Evolutionary conservation across 2,888 invertebrate genomes (phyloP).

Genomic region (Serripes groenlandicus): DNA sequence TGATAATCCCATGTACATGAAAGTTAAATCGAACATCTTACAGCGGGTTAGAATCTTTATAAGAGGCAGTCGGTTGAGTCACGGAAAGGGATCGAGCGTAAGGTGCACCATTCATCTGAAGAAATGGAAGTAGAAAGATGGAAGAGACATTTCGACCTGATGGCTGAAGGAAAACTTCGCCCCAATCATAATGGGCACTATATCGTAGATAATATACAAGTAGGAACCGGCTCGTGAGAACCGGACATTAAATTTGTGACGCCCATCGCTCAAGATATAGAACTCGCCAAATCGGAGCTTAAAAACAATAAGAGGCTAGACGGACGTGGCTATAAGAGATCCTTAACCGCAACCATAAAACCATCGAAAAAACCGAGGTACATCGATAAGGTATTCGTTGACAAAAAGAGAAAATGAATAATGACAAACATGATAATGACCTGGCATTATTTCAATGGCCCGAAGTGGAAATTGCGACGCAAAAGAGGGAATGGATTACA

Average conservation of each 20-base stretch:
- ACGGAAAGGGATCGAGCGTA: background rate
- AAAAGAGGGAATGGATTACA: constrained; percentile 13
- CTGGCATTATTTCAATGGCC: background rate
- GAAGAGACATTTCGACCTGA: no score
- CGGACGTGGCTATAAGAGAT: no score
- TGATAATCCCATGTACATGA: background rate
- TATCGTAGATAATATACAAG: background rate
- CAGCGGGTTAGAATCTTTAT: background rate
- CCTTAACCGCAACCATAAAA: constrained; percentile 8
- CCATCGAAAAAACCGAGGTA: background rate
- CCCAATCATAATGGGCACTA: no score
- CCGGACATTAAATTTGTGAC: constrained; percentile 25
- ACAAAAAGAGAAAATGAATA: background rate
- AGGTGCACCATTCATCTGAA: constrained; percentile 9
- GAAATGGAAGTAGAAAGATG: constrained; percentile 31
- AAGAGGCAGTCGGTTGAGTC: background rate
- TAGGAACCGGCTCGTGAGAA: background rate
- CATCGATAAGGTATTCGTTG: background rate
- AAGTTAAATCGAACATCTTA: background rate
- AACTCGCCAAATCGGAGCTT: constrained; percentile 38
- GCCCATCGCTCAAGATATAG: constrained; percentile 27
- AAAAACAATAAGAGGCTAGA: constrained; percentile 8
- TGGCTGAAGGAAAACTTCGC: no score
- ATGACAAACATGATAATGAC: background rate
- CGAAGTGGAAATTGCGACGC: constrained; percentile 11